Conservation (phyloP, 2,888 invertebrate genomes). For the Agrotis puta region DNA sequence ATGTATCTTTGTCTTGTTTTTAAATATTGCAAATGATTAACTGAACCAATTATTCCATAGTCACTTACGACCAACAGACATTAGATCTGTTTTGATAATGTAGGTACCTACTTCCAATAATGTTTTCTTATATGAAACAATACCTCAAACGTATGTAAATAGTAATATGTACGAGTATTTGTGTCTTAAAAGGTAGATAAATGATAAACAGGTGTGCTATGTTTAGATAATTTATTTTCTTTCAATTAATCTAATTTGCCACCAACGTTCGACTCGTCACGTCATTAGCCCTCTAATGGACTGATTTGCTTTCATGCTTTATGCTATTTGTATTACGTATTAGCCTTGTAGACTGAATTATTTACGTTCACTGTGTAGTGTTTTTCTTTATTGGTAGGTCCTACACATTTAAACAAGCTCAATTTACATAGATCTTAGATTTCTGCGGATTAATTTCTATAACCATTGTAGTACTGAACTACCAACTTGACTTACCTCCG, state of each 20-base stretch:
- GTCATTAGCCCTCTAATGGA: slow-evolving; percentile 43
- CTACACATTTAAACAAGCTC: neutral
- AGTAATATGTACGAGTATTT: slow-evolving; percentile 14
- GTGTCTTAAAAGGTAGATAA: neutral
- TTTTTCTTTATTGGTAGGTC: slow-evolving; percentile 29
- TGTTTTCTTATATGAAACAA: slow-evolving; percentile 3
- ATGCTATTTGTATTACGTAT: slow-evolving; percentile 39
- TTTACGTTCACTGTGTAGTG: slow-evolving; percentile 48
- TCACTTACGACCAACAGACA: neutral
- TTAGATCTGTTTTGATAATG: neutral
- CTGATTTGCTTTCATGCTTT: slow-evolving; percentile 54
- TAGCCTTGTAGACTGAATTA: slow-evolving; percentile 52
- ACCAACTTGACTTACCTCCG: neutral
- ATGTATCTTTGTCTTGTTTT: slow-evolving; percentile 1
- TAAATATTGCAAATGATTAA: neutral
- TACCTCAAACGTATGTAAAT: neutral
- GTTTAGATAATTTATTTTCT: neutral
- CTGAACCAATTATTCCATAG: neutral
- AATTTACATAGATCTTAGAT: neutral
- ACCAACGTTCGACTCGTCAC: slow-evolving; percentile 21
- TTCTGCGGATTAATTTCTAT: neutral
- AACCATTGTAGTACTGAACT: neutral
- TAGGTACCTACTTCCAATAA: slow-evolving; percentile 7
- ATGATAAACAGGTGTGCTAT: neutral
- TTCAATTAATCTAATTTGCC: slow-evolving; percentile 17